Conservation (phyloP, 2,113 vertebrate genomes). For the Cavia aperea region DNA sequence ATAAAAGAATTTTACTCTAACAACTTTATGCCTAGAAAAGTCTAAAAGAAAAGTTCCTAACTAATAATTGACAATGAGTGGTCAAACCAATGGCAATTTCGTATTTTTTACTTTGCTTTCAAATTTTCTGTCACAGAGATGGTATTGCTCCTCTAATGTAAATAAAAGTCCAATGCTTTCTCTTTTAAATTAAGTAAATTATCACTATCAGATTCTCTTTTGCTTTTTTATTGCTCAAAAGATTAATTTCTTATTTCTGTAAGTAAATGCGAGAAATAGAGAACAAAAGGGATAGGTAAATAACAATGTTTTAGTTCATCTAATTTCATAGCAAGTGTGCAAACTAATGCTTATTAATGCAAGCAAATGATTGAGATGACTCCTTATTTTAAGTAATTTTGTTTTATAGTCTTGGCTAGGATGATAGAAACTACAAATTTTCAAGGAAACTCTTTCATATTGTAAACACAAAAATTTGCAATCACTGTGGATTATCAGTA, state of each 20-base stretch:
- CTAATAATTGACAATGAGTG: neutral
- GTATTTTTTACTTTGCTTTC: neutral
- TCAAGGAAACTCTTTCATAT: neutral
- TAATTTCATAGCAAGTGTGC: neutral
- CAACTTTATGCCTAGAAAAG: neutral
- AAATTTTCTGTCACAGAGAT: neutral
- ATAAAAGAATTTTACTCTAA: neutral
- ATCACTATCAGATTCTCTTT: neutral
- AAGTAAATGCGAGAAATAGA: neutral
- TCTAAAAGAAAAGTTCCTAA: neutral
- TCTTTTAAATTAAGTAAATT: neutral
- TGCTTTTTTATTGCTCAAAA: constrained; percentile 14
- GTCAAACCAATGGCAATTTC: neutral
- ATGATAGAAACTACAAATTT: neutral
- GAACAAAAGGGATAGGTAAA: neutral
- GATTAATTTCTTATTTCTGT: neutral
- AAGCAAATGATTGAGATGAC: neutral
- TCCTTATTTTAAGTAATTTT: constrained; percentile 4
- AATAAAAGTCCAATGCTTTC: neutral
- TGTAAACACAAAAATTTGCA: neutral
- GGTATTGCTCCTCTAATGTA: neutral
- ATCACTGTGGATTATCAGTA: neutral
- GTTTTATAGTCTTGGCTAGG: neutral
- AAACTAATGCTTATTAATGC: neutral
- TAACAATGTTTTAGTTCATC: neutral